Percentiles rank a stretch among this genome's conserved stretches.
These are phyloP conservation scores for Sphenopsis melanotis DNA, from an alignment of 2,797 vertebrate genomes.

Conservation along the genomic window DNA sequence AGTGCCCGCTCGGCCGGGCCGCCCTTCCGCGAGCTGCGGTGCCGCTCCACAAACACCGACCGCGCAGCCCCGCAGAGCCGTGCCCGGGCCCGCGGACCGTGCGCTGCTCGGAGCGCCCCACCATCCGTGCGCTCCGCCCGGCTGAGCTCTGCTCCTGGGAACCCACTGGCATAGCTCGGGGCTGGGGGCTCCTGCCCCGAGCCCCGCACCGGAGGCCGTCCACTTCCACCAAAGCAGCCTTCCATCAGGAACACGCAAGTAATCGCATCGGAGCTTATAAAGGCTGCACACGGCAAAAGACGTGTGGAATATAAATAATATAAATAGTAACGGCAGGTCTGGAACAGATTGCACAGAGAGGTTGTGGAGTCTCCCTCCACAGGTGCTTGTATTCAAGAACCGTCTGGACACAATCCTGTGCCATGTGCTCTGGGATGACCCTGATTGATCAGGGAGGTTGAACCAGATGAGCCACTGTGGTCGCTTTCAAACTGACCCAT, in stretches of 20 bases:
- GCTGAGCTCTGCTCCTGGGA: neutral
- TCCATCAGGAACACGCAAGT: neutral
- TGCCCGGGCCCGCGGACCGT: neutral
- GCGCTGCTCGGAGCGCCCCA: neutral
- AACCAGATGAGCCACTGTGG: neutral
- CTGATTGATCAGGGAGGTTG: neutral
- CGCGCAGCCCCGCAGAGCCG: neutral
- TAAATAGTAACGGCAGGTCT: too few species aligned
- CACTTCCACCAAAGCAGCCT: neutral
- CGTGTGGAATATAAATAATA: neutral
- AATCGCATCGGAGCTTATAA: fast-evolving
- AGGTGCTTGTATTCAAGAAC: neutral
- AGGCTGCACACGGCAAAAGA: neutral
- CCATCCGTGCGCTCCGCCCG: neutral
- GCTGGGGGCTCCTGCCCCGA: neutral
- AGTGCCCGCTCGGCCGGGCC: neutral
- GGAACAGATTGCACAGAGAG: neutral
- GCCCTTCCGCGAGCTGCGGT: fast-evolving
- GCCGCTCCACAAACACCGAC: fast-evolving
- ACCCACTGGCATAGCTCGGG: neutral
- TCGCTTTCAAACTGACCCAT: neutral
- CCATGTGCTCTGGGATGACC: neutral
- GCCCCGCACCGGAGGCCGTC: too few species aligned
- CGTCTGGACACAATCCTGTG: neutral
- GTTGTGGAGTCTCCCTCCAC: neutral